Base-by-base conservation (phyloP, 1,140 invertebrate species). In the Trichogramma pretiosum region DNA sequence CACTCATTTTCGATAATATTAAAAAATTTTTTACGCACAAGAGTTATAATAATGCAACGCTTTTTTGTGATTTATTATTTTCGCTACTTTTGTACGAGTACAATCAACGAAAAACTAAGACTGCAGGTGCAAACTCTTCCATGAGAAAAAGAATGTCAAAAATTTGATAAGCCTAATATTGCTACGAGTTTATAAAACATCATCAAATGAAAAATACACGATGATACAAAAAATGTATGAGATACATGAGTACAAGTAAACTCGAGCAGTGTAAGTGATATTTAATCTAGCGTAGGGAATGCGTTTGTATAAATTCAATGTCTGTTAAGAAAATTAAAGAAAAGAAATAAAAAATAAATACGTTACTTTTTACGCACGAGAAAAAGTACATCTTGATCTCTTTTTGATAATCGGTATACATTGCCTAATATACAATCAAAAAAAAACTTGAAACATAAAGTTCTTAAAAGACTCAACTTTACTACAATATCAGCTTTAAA, bases 251-350 rank as follows among this genome's bases (percentile, higher is more conserved):
- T 50, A 52, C n/a, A 52, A 61, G 53, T 65, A 65, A 64, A 50
- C 59, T 63, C 57, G 63, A 66, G 55, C 55, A 59, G 56, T 63
- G 57, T 65, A 65, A 66, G 64, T 67, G 64, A 66, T 66, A 65
- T 67, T 61, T 64, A 58, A 65, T 64, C 61, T 67, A 67, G 63
- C 61, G 59, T 64, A 67, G 57, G 59, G 48, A 60, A 61, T 56
- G 57, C 63, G 58, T 65, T 64, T 60, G 57, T 67, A 62, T 63
- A 67, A 65, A 65, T 64, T 67, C 56, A 58, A 56, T 58, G 55
- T 63, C 64, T 55, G 53, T 62, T 65, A 57, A 56, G 59, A 59
- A 50, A 45, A 10, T 34, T 23, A 22, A 46, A 46, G n/a, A n/a
- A n/a, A n/a, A n/a, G n/a, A 45, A 26, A 18, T 34, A 50, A 24